Conservation (phyloP, 2,888 invertebrate species). For the Lydus trimaculatus region DNA sequence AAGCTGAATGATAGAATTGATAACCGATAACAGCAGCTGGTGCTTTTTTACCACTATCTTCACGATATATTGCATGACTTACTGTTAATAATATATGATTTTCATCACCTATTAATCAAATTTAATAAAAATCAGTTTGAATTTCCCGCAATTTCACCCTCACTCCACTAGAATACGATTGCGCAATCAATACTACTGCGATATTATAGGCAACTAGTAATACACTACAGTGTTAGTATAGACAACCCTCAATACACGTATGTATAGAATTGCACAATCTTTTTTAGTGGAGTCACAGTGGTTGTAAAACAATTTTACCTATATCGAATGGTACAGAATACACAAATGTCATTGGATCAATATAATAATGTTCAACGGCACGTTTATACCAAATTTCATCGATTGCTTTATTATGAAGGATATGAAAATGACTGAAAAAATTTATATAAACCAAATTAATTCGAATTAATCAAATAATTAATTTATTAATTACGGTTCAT, state of each 20-base stretch:
- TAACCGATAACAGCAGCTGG: constrained; percentile 79
- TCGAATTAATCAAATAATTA: not conserved
- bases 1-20: constrained; percentile 82
- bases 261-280: no score
- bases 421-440: constrained; percentile 72
- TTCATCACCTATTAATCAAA: constrained; percentile 46
- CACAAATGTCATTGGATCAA: constrained; percentile 80
- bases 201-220: no score
- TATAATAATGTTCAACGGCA: constrained; percentile 85
- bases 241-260: no score
- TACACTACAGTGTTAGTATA: no score
- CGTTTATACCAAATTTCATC: constrained; percentile 91
- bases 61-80: constrained; percentile 81
- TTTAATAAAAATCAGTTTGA: constrained; percentile 16
- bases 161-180: no score
- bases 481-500: constrained; percentile 46
- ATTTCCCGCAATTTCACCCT: not conserved
- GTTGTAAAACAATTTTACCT: no score
- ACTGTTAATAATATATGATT: constrained; percentile 80
- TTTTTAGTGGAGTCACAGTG: no score
- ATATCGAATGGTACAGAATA: constrained; percentile 79
- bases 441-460: not conserved
- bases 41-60: constrained; percentile 61
- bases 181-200: no score
- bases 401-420: constrained; percentile 77